These are phyloP conservation scores for Brachionichthys hirsutus DNA, from an alignment of 2,113 vertebrate species.

Conservation along the genomic window DNA sequence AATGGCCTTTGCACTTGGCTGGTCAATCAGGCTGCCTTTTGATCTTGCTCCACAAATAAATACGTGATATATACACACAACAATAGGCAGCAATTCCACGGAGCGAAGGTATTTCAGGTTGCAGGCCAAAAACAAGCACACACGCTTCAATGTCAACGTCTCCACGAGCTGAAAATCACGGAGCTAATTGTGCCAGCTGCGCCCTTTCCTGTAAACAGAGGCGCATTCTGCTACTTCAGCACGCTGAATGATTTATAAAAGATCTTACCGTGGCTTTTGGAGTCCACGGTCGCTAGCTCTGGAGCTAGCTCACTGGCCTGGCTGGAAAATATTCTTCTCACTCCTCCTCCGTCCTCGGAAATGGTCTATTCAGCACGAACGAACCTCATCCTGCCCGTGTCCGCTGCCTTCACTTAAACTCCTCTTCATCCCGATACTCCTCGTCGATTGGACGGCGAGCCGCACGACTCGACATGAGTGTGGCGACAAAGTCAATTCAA, in stretches of 20 bases:
- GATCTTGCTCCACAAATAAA: slow-evolving; percentile 27
- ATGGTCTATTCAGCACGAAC: slow-evolving; percentile 64
- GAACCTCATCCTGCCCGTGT: slow-evolving; percentile 47
- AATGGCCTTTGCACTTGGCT: slow-evolving; percentile 47
- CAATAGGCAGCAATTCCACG: slow-evolving; percentile 25
- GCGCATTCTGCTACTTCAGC: slow-evolving; percentile 5
- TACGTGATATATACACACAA: slow-evolving; percentile 30
- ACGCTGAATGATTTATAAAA: slow-evolving; percentile 55
- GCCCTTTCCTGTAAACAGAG: slow-evolving; percentile 1
- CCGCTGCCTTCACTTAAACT: slow-evolving; percentile 36
- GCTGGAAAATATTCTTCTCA: slow-evolving; percentile 62
- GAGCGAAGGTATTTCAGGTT: slow-evolving; percentile 20
- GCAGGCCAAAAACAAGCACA: slow-evolving; percentile 56
- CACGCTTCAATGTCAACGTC: slow-evolving; percentile 55
- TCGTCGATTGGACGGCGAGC: slow-evolving; percentile 38
- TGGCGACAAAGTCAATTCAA: slow-evolving; percentile 24
- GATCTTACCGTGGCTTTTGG: slow-evolving; percentile 77
- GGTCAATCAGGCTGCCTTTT: slow-evolving; percentile 54
- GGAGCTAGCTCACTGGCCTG: slow-evolving; percentile 74
- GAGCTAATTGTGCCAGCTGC: background rate
- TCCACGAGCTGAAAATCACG: background rate
- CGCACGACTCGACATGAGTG: slow-evolving; percentile 47
- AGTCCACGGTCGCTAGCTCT: slow-evolving; percentile 77
- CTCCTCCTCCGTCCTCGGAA: slow-evolving; percentile 55
- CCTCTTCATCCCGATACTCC: slow-evolving; percentile 56